Conservation (phyloP, 2,113 vertebrate species). For the Lagopus leucura region DNA sequence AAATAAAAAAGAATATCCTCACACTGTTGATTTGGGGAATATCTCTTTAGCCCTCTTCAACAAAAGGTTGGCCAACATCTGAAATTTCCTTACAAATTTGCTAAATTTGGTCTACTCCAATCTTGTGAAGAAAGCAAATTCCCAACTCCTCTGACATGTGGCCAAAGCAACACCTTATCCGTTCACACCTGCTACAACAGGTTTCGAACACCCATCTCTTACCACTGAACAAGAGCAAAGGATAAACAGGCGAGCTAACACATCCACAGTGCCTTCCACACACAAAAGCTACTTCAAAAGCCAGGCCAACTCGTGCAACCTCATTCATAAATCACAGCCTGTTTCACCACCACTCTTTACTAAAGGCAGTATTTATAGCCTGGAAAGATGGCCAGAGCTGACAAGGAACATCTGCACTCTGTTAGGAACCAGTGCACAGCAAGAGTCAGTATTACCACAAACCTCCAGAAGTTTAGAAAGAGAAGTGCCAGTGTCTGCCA, state of each 20-base stretch:
- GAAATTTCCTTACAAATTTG: neutral
- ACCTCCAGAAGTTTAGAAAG: neutral
- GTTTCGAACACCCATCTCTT: neutral
- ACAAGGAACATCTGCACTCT: conserved; percentile 54
- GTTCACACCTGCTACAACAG: fast-evolving
- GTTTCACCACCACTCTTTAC: conserved; percentile 1
- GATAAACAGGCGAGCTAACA: neutral
- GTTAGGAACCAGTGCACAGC: neutral
- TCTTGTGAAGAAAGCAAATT: neutral
- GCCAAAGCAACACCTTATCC: neutral
- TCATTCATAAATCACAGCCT: neutral
- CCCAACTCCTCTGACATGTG: neutral
- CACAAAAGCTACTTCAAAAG: neutral
- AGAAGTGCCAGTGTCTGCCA: neutral
- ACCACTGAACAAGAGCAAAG: neutral
- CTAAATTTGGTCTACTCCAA: neutral
- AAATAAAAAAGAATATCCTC: neutral
- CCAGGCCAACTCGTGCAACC: neutral
- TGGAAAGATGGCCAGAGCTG: conserved; percentile 53
- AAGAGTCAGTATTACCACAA: neutral
- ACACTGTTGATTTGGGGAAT: neutral
- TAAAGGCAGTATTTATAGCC: conserved; percentile 22
- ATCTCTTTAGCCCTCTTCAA: neutral
- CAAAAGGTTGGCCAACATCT: neutral
- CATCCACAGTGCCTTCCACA: fast-evolving